These are phyloP conservation scores for Zaprionus taronus DNA, from an alignment of 1,140 invertebrate species.

Conservation along the genomic window DNA sequence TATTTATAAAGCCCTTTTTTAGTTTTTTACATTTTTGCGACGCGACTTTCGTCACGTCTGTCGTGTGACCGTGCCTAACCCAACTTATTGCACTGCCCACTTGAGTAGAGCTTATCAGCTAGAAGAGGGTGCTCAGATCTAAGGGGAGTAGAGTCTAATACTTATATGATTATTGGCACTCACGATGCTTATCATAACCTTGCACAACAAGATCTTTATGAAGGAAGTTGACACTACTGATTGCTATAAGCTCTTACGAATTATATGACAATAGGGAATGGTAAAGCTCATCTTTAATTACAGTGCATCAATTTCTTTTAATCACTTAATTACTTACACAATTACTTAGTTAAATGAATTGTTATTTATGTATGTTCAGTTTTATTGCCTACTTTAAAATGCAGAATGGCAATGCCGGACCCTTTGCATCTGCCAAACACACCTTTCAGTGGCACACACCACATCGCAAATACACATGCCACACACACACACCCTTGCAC, in stretches of 20 bases:
- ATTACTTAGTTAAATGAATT: not conserved
- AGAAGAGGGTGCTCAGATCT: not conserved
- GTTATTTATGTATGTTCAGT: not conserved
- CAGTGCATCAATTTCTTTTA: not conserved
- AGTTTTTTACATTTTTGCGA: constrained; percentile 38
- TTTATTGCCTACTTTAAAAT: constrained; percentile 22
- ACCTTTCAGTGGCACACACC: constrained; percentile 14
- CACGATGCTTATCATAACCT: constrained; percentile 17
- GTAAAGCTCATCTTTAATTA: not conserved
- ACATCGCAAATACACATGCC: not conserved
- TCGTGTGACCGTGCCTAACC: not conserved
- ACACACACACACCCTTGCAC: not conserved
- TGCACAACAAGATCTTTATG: not conserved
- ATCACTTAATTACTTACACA: not conserved
- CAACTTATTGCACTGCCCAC: constrained; percentile 3
- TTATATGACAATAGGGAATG: too few relatives aligned
- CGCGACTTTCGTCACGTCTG: constrained; percentile 58
- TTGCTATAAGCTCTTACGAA: not conserved
- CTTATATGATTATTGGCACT: not conserved
- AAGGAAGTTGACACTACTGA: not conserved
- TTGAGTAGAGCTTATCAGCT: constrained; percentile 4
- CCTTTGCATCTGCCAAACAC: constrained; percentile 44
- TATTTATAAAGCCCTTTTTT: constrained; percentile 30
- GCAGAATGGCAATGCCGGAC: constrained; percentile 27
- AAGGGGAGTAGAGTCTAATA: not conserved